Conservation (phyloP, 30 jellyfish, hydroid and myxozoan genomes). For the Sanderia malayensis region DNA sequence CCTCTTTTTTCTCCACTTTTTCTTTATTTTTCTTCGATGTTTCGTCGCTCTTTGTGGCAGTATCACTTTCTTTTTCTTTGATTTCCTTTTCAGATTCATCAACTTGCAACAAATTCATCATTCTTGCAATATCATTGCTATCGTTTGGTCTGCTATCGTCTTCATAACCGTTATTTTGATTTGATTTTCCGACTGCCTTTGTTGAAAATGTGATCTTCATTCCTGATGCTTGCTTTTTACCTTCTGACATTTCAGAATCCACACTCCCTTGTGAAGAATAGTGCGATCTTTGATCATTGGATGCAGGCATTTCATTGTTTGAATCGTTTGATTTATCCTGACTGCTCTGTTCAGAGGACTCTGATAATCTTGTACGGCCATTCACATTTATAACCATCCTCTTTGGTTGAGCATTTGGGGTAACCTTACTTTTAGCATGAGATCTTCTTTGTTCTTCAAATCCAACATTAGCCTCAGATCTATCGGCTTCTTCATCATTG, state of each 20-base stretch:
- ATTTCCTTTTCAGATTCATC: slow-evolving; percentile 29
- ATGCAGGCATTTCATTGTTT: background rate
- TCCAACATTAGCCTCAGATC: background rate
- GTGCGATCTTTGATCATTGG: background rate
- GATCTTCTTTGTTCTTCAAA: no score
- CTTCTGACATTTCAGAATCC: background rate
- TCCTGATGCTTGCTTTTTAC: background rate
- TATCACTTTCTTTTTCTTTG: background rate
- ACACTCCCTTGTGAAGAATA: background rate
- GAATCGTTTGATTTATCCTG: background rate
- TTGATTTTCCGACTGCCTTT: background rate
- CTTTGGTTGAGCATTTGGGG: slow-evolving; percentile 4
- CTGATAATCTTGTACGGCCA: slow-evolving; percentile 25
- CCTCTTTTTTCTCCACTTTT: background rate
- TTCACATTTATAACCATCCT: slow-evolving; percentile 52
- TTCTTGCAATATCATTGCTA: slow-evolving; percentile 6
- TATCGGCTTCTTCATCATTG: slow-evolving; percentile 29
- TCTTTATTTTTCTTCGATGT: no score
- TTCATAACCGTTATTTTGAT: background rate
- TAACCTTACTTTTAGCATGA: no score
- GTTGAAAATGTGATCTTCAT: background rate
- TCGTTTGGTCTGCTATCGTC: slow-evolving; percentile 32
- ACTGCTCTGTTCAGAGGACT: slow-evolving; percentile 5
- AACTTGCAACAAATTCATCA: slow-evolving; percentile 24
- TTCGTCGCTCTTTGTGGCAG: no score